Conservation (phyloP, 2,888 invertebrate genomes). For the Atethmia centrago region DNA sequence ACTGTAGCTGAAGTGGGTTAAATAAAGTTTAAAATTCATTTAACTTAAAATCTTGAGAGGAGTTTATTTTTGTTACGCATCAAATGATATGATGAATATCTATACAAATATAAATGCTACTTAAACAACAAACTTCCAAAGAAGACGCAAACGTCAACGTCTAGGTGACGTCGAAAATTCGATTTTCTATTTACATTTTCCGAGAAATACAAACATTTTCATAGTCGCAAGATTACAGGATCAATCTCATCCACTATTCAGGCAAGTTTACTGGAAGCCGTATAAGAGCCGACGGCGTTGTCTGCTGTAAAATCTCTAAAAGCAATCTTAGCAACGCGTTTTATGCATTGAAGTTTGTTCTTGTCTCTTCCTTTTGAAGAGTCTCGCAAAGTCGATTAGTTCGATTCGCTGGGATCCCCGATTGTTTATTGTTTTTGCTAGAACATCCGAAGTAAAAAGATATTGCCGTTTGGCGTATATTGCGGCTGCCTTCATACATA, state of each 20-base stretch:
- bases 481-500: slow-evolving; percentile 58
- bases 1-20: neutral
- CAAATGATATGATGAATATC: neutral
- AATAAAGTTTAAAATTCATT: neutral
- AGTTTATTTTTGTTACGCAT: neutral
- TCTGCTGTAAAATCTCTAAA: slow-evolving; percentile 62
- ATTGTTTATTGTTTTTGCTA: slow-evolving; percentile 66
- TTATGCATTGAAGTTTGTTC: slow-evolving; percentile 62
- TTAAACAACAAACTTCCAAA: slow-evolving; percentile 20
- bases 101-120: slow-evolving; percentile 24
- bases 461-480: slow-evolving; percentile 55
- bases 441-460: slow-evolving; percentile 58
- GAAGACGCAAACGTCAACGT: slow-evolving; percentile 13
- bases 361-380: slow-evolving; percentile 50
- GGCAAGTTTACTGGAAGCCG: slow-evolving; percentile 41
- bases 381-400: slow-evolving; percentile 65
- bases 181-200: slow-evolving; percentile 45
- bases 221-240: slow-evolving; percentile 54
- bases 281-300: slow-evolving; percentile 35
- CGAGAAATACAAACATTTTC: slow-evolving; percentile 53
- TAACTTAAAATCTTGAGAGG: neutral
- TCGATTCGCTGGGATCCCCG: slow-evolving; percentile 42
- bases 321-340: slow-evolving; percentile 65
- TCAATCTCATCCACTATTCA: slow-evolving; percentile 54
- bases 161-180: slow-evolving; percentile 29